Conservation (phyloP, 2,113 vertebrate species). For the Zosterops hypoxanthus region DNA sequence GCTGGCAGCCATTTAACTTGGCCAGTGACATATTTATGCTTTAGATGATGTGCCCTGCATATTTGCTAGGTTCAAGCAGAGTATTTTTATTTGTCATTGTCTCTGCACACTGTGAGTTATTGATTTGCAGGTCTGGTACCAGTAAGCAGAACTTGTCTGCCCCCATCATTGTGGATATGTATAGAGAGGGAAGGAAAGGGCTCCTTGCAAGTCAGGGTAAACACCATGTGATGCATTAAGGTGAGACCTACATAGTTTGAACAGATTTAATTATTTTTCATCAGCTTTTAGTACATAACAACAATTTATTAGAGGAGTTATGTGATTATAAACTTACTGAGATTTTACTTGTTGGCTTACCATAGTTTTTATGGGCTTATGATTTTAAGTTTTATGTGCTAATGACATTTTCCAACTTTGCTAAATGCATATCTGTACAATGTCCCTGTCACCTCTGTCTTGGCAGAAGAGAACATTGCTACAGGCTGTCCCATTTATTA, state of each 20-base stretch:
- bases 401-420: background rate
- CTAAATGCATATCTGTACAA: background rate
- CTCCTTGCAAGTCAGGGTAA: background rate
- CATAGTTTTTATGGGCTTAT: constrained; percentile 18
- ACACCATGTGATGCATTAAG: background rate
- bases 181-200: background rate
- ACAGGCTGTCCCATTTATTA: background rate
- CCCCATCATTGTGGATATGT: background rate
- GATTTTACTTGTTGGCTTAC: background rate
- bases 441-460: background rate
- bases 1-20: background rate
- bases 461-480: background rate
- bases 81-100: background rate
- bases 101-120: background rate
- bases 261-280: constrained; percentile 47
- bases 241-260: background rate
- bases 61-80: background rate
- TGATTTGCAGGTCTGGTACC: background rate
- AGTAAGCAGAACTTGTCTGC: background rate
- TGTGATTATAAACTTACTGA: background rate
- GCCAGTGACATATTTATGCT: background rate
- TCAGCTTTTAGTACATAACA: constrained; percentile 28
- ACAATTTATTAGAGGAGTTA: constrained; percentile 33
- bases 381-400: constrained; percentile 11
- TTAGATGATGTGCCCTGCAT: background rate